These are phyloP conservation scores for Cephalopholis sonnerati DNA, from an alignment of 2,113 vertebrate species.

Conservation along the genomic window DNA sequence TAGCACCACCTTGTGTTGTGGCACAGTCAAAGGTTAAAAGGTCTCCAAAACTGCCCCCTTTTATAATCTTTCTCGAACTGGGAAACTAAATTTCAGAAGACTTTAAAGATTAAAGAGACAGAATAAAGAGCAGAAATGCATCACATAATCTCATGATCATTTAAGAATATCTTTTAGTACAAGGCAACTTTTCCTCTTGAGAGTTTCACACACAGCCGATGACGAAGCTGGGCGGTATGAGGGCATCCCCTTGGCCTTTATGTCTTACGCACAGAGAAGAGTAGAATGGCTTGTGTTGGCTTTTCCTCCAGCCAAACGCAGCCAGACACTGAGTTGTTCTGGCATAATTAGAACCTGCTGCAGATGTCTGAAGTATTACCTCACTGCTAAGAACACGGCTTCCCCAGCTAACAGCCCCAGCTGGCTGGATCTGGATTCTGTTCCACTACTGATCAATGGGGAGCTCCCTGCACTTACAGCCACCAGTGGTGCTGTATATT, in stretches of 20 bases:
- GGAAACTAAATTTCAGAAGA: neutral
- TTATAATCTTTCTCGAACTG: neutral
- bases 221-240: conserved; percentile 61
- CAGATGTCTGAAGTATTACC: conserved; percentile 82
- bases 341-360: conserved; percentile 84
- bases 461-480: conserved; percentile 74
- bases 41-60: neutral
- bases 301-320: conserved; percentile 65
- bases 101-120: too few species aligned
- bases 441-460: conserved; percentile 75
- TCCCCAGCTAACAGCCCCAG: conserved; percentile 77
- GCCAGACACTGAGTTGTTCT: conserved; percentile 79
- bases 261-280: conserved; percentile 63
- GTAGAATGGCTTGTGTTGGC: conserved; percentile 71
- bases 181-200: conserved; percentile 23
- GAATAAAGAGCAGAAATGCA: neutral
- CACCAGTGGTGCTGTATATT: conserved; percentile 58
- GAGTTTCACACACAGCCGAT: conserved; percentile 48
- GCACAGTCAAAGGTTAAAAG: conserved; percentile 64
- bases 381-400: conserved; percentile 81
- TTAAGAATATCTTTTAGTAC: neutral
- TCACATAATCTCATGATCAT: neutral
- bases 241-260: conserved; percentile 77
- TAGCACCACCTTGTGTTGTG: conserved; percentile 82
- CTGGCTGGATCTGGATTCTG: conserved; percentile 76